Conservation (phyloP, 2,888 invertebrate species). For the Leuctra nigra region DNA sequence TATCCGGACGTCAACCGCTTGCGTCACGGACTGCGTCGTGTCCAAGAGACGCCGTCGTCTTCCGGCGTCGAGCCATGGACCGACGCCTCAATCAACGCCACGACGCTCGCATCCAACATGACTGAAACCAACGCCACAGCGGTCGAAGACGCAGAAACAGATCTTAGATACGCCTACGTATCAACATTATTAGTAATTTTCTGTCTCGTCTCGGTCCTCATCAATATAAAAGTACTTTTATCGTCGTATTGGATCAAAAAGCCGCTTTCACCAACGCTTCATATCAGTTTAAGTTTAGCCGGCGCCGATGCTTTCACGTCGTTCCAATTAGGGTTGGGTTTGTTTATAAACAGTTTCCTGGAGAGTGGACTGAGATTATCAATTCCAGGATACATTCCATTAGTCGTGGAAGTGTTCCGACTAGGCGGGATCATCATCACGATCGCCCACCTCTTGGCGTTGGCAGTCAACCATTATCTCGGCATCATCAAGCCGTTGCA, state of each 20-base stretch:
- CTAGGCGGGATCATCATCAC: constrained; percentile 55
- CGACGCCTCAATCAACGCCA: neutral
- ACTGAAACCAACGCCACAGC: constrained; percentile 8
- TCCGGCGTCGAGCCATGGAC: neutral
- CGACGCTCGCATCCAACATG: neutral
- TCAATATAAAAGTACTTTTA: constrained; percentile 49
- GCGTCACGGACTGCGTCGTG: neutral
- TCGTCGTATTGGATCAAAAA: constrained; percentile 50
- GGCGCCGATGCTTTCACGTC: constrained; percentile 52
- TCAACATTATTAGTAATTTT: constrained; percentile 41
- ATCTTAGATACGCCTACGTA: constrained; percentile 33
- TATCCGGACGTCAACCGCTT: neutral
- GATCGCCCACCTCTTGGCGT: constrained; percentile 53
- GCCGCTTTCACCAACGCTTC: constrained; percentile 50
- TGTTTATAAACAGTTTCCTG: constrained; percentile 48
- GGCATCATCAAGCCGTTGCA: constrained; percentile 56
- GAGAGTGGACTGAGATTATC: constrained; percentile 36
- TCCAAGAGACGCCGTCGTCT: neutral
- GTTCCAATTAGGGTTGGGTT: constrained; percentile 44
- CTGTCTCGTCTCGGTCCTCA: constrained; percentile 46
- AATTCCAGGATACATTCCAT: constrained; percentile 3
- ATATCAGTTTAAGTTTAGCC: constrained; percentile 52
- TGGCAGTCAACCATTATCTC: constrained; percentile 60
- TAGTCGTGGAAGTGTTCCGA: constrained; percentile 42
- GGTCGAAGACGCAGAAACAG: neutral